Conservation (phyloP, 2,797 vertebrate genomes). For the Malurus splendens region DNA sequence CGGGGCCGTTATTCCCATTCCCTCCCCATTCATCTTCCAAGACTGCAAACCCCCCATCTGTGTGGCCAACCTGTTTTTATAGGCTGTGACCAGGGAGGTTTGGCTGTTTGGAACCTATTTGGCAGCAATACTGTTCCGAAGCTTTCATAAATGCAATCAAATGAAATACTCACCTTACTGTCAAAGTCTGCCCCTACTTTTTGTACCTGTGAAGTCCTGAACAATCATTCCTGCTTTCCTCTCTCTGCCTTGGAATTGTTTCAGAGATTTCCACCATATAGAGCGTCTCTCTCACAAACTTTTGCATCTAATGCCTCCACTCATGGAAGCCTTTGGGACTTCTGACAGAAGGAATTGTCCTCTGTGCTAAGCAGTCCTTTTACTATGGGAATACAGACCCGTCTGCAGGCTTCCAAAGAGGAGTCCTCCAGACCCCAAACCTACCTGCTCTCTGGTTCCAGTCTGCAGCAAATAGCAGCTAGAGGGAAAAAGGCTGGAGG, state of each 20-base stretch:
- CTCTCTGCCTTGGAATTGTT: neutral
- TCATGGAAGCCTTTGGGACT: neutral
- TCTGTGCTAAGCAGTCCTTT: neutral
- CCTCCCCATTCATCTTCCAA: neutral
- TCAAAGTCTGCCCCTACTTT: neutral
- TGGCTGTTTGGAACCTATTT: neutral
- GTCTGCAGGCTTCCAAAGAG: neutral
- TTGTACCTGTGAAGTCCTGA: neutral
- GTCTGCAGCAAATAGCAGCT: slow-evolving; percentile 90
- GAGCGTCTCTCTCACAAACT: neutral
- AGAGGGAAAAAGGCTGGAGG: slow-evolving; percentile 91
- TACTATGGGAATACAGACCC: neutral
- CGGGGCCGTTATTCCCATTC: neutral
- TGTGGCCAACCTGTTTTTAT: neutral
- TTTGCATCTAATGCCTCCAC: neutral
- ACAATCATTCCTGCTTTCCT: neutral
- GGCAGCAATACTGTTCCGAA: neutral
- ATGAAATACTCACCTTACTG: neutral
- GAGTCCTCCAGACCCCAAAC: neutral
- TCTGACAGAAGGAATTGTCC: neutral
- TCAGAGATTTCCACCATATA: neutral
- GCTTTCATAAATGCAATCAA: neutral
- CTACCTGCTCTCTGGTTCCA: slow-evolving; percentile 90
- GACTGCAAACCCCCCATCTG: neutral
- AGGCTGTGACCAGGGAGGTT: neutral